These are phyloP conservation scores for Nemurella pictetii DNA, from an alignment of 2,888 invertebrate species.

Conservation along the genomic window DNA sequence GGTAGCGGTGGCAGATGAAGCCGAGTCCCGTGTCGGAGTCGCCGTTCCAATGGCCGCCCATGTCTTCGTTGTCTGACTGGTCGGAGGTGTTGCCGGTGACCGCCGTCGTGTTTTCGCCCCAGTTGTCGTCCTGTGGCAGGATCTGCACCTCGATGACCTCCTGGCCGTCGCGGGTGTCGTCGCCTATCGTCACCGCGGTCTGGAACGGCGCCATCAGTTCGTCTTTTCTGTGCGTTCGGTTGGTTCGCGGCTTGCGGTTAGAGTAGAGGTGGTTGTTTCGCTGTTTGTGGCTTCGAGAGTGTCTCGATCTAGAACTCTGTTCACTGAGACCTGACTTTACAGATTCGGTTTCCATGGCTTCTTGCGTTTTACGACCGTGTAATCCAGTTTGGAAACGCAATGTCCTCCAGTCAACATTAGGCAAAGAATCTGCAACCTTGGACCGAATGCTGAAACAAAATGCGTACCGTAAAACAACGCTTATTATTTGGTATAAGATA, in stretches of 20 bases:
- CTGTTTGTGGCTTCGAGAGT: slow-evolving; percentile 49
- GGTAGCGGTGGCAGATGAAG: slow-evolving; percentile 78
- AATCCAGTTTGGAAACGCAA: slow-evolving; percentile 33
- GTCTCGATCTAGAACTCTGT: slow-evolving; percentile 72
- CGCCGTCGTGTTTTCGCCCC: slow-evolving; percentile 98
- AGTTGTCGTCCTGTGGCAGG: slow-evolving; percentile 90
- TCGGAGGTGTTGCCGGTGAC: slow-evolving; percentile 96
- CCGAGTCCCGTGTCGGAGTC: slow-evolving; percentile 74
- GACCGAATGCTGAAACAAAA: neutral
- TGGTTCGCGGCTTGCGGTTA: slow-evolving; percentile 69
- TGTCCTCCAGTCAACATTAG: slow-evolving; percentile 38
- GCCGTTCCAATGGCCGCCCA: slow-evolving; percentile 72
- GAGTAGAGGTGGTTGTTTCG: slow-evolving; percentile 65
- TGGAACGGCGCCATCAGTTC: slow-evolving; percentile 82
- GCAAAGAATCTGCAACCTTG: slow-evolving; percentile 16
- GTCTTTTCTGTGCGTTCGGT: slow-evolving; percentile 65
- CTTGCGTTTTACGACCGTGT: slow-evolving; percentile 30
- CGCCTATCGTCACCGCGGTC: slow-evolving; percentile 79
- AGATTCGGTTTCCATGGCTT: slow-evolving; percentile 89
- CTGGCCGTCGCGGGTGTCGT: slow-evolving; percentile 78
- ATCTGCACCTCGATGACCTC: slow-evolving; percentile 97
- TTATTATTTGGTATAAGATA: neutral
- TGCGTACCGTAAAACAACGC: neutral
- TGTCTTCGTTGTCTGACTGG: slow-evolving; percentile 91
- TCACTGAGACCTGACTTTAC: slow-evolving; percentile 80